These are phyloP conservation scores for Coracopsis vasa DNA, from an alignment of 2,113 vertebrate genomes.

Conservation along the genomic window DNA sequence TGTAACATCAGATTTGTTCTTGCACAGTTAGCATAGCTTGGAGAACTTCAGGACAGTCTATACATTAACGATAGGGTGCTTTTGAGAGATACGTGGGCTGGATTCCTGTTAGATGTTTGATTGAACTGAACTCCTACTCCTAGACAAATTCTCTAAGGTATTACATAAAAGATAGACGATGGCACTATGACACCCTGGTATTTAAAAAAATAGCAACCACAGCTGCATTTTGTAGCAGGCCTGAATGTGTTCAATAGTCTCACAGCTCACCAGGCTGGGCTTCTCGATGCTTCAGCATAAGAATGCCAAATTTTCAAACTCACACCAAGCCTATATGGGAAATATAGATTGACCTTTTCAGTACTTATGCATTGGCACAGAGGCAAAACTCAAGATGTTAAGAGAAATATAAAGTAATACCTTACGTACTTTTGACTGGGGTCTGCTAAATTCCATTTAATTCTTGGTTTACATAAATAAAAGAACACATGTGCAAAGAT, in stretches of 20 bases:
- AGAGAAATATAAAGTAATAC: background rate
- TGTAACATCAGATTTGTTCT: background rate
- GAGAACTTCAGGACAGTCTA: background rate
- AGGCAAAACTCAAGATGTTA: background rate
- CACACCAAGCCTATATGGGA: background rate
- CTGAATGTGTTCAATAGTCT: background rate
- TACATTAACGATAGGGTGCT: background rate
- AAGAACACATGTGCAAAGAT: background rate
- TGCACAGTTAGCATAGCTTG: background rate
- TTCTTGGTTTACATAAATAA: background rate
- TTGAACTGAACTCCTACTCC: background rate
- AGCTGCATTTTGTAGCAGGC: background rate
- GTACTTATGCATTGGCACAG: background rate
- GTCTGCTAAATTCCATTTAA: background rate
- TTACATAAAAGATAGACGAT: background rate
- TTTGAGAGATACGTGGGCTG: background rate
- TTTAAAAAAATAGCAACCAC: background rate
- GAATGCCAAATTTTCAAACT: background rate
- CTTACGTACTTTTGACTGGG: background rate
- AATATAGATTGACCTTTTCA: background rate
- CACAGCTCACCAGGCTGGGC: background rate
- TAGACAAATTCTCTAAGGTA: background rate
- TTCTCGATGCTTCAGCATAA: background rate
- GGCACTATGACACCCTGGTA: background rate
- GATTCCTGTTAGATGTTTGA: background rate